Percentiles rank a stretch among this genome's conserved stretches.
These are phyloP conservation scores for Corydoras maculifer DNA, from an alignment of 2,113 vertebrate genomes.

Conservation along the genomic window DNA sequence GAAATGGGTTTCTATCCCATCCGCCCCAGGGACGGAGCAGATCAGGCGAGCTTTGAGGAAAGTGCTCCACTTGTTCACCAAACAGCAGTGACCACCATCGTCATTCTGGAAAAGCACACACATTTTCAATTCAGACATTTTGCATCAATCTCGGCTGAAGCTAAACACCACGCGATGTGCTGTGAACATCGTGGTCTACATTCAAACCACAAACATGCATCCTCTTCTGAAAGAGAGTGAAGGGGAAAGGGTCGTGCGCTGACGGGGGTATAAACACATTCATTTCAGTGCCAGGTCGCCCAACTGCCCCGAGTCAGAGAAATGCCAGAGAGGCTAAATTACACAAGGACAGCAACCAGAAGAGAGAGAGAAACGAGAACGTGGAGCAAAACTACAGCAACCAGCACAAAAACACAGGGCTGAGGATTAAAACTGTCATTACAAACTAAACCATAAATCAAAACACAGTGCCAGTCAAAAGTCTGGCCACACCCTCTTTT, in stretches of 20 bases:
- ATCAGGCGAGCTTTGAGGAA: conserved; percentile 95
- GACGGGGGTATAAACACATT: conserved; percentile 22
- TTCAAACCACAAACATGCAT: conserved; percentile 10
- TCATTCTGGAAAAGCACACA: conserved; percentile 75
- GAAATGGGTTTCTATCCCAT: conserved; percentile 94
- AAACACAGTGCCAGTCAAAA: not conserved
- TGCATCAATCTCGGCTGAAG: conserved; percentile 12
- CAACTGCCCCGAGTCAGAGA: conserved; percentile 22
- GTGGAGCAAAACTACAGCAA: too few relatives aligned
- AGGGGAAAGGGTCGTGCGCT: conserved; percentile 9
- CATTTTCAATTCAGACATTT: conserved; percentile 3
- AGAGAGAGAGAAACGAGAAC: not conserved
- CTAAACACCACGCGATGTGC: conserved; percentile 16
- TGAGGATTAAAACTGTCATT: not conserved
- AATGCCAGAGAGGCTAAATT: not conserved
- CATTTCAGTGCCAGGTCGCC: conserved; percentile 14
- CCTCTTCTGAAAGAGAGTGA: not conserved
- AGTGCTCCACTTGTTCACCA: conserved; percentile 99
- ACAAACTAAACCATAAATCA: not conserved
- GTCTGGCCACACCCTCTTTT: too few relatives aligned
- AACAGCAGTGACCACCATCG: conserved; percentile 92
- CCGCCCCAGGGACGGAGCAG: conserved; percentile 87
- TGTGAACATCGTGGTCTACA: not conserved
- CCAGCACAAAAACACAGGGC: not conserved
- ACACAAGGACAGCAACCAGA: not conserved